A percentile compares a stretch with the other conserved stretches of the same genome.
phyloP scores from a whole-genome alignment of 2,113 vertebrate genomes.

The Ciconia boyciana region DNA sequence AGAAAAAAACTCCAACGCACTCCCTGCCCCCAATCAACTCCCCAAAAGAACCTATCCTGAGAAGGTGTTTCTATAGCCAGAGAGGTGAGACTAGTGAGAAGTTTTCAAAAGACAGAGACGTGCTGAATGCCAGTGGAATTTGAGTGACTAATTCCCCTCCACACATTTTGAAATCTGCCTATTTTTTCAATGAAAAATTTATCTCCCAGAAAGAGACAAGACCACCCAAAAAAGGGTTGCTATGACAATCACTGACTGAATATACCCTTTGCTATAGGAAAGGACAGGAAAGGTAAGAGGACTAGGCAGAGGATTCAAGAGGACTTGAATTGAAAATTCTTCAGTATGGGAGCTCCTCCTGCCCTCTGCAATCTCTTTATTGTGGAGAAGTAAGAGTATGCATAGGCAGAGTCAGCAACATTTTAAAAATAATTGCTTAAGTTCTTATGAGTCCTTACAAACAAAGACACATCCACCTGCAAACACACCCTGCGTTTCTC shows the following conservation, averaged over 20 bases:
- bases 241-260: not conserved
- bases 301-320: not conserved
- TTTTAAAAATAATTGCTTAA: not conserved
- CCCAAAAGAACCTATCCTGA: not conserved
- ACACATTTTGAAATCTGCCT: not conserved
- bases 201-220: not conserved
- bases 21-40: fast-evolving
- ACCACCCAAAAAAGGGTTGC: not conserved
- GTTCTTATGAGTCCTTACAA: not conserved
- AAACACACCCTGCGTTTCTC: not conserved
- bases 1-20: not conserved
- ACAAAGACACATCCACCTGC: not conserved
- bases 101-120: not conserved
- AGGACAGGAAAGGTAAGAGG: not conserved
- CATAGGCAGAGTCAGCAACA: not conserved
- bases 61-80: not conserved
- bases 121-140: not conserved
- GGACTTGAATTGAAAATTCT: not conserved
- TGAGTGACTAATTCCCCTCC: not conserved
- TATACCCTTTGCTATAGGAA: not conserved
- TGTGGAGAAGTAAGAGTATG: not conserved
- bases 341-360: not conserved
- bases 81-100: not conserved
- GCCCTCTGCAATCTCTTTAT: not conserved
- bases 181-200: not conserved